phyloP scores from a whole-genome alignment of 1,140 invertebrate species.

The Acromyrmex heyeri region DNA sequence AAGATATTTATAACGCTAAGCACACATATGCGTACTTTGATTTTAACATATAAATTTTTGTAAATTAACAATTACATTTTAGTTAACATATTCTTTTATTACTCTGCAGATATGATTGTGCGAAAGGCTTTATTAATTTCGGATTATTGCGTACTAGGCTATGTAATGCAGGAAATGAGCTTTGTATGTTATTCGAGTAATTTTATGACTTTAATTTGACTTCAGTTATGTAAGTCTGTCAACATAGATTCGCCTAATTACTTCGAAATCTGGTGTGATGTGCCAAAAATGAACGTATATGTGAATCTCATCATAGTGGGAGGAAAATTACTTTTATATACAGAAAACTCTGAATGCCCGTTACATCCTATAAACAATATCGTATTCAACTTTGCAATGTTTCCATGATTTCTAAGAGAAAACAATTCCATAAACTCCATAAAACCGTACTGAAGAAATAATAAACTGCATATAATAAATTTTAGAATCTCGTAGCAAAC shows the following conservation, averaged over 20 bases:
- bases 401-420: neutral
- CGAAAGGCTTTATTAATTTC: slow-evolving; percentile 22
- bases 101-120: neutral
- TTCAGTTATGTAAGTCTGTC: slow-evolving; percentile 51
- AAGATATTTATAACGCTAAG: neutral
- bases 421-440: neutral
- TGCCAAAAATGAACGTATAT: slow-evolving; percentile 61
- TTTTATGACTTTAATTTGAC: slow-evolving; percentile 57
- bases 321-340: neutral
- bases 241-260: slow-evolving; percentile 70
- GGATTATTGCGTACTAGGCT: neutral
- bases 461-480: neutral
- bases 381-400: neutral
- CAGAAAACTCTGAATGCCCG: neutral
- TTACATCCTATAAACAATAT: neutral
- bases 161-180: neutral
- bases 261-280: slow-evolving; percentile 6
- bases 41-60: neutral
- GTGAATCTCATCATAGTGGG: slow-evolving; percentile 26
- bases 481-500: neutral
- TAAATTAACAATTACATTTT: neutral
- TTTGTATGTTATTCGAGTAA: slow-evolving; percentile 31
- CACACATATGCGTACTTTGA: neutral
- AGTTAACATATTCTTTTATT: neutral
- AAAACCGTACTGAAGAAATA: neutral